Base-by-base conservation (phyloP, 1,140 invertebrate species). In the Drusus annulatus region DNA sequence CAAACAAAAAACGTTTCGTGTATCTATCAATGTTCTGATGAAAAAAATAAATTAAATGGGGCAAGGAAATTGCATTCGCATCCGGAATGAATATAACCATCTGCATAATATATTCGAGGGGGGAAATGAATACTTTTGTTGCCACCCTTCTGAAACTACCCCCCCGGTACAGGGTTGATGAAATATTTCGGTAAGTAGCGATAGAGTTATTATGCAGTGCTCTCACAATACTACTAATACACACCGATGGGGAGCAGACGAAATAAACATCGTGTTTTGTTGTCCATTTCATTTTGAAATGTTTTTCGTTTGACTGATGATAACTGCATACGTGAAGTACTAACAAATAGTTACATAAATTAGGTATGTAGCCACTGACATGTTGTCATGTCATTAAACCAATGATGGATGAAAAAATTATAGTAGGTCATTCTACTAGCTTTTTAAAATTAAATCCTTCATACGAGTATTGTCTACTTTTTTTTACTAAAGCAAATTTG, bases 161-260 rank as follows among this genome's bases (percentile, higher is more conserved):
- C 68, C 68, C 68, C 68, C 68, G 25, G 78, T 75, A 77, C 79
- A 79, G 31, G 62, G 80, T 79, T 83, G 82, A 83, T 83, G 82
- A 83, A 83, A 83, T 83, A 73, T 83, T 78, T 80, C 68, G 21
- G 76, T 60, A 68, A 80, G 81, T 78, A 78, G 78, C 81, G 80
- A 83, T 83, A 83, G 82, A 83, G 82, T 83, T 83, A 83, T 83
- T 83, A 83, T 83, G 82, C 81, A 69, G 51, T 62, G 13, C 21
- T 56, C 54, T 16, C 54, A 56, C n/a, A 56, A 56, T n/a, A 19
- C 19, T 56, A 56, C 54, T 56, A 56, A 56, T 56, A 21, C 19
- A 17, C 54, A 56, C n/a, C 17, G 1, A 7, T 36, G 69, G 78
- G 60, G 71, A 28, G 52, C 31, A n/a, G 69, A 36, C 31, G 78